Percentiles rank a stretch among this genome's conserved stretches.
phyloP scores from a whole-genome alignment of 2,888 invertebrate genomes.

The Falcaria lacertinaria region DNA sequence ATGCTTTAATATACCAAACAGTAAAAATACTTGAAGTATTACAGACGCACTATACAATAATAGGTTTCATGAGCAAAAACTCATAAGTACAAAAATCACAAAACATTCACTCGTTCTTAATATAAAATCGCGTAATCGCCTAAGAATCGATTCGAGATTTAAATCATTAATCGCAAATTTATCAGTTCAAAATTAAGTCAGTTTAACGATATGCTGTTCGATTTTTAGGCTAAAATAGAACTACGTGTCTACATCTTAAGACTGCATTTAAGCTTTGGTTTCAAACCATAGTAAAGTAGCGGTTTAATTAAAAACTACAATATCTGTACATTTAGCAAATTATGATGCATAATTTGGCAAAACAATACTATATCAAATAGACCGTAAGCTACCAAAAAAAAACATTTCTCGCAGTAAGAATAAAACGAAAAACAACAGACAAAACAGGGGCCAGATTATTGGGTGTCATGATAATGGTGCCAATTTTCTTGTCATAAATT shows the following conservation, averaged over 20 bases:
- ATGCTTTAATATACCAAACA: not conserved
- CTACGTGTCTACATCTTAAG: not conserved
- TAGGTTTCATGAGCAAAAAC: conserved; percentile 38
- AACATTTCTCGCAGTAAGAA: conserved; percentile 24
- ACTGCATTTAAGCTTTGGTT: conserved; percentile 22
- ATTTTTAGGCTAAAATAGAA: not conserved
- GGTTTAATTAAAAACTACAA: conserved; percentile 2
- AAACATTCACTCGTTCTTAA: conserved; percentile 36
- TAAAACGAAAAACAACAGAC: conserved; percentile 36
- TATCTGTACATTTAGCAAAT: conserved; percentile 25
- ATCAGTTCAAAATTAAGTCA: no score
- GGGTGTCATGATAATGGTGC: conserved; percentile 15
- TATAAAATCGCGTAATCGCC: conserved; percentile 15
- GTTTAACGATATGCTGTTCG: not conserved
- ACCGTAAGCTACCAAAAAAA: no score
- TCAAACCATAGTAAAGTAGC: conserved; percentile 21
- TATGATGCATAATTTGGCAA: conserved; percentile 50
- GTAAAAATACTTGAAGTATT: not conserved
- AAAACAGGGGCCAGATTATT: conserved; percentile 56
- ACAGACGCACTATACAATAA: not conserved
- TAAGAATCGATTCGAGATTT: conserved; percentile 2
- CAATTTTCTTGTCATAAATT: no score
- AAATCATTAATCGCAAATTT: no score
- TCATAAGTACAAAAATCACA: conserved; percentile 71
- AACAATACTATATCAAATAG: conserved; percentile 32